phyloP scores from a whole-genome alignment of 1,140 invertebrate genomes.

The Chlorops oryzae region DNA sequence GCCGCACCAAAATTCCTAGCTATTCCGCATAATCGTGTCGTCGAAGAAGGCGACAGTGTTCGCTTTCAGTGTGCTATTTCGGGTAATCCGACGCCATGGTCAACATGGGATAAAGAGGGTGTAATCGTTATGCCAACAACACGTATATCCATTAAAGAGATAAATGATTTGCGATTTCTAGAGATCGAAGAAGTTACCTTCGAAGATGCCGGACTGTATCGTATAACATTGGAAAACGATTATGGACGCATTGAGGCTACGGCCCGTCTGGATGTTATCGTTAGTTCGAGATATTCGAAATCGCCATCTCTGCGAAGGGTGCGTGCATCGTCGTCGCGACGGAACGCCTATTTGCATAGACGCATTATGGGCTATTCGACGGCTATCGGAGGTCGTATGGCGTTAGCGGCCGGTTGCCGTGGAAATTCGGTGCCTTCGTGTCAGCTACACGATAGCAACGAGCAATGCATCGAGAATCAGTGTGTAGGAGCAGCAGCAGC shows the following conservation, averaged over 20 bases:
- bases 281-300: constrained; percentile 49
- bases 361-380: constrained; percentile 47
- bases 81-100: constrained; percentile 70
- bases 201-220: constrained; percentile 75
- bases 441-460: constrained; percentile 56
- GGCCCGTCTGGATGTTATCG: constrained; percentile 73
- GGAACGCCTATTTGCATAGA: constrained; percentile 40
- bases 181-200: constrained; percentile 69
- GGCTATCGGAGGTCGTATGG: constrained; percentile 52
- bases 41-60: constrained; percentile 73
- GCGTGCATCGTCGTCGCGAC: constrained; percentile 46
- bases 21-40: constrained; percentile 76
- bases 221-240: constrained; percentile 74
- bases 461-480: constrained; percentile 16
- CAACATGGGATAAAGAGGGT: constrained; percentile 76
- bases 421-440: constrained; percentile 55
- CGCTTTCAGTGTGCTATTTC: constrained; percentile 72
- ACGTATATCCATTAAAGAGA: constrained; percentile 64
- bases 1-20: constrained; percentile 77
- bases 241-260: constrained; percentile 73
- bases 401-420: constrained; percentile 53
- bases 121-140: constrained; percentile 56
- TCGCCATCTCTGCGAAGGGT: constrained; percentile 46
- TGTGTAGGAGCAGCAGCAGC: not conserved
- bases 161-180: constrained; percentile 68